Conservation (phyloP, 2,797 vertebrate genomes). For the Luscinia megarhynchos region DNA sequence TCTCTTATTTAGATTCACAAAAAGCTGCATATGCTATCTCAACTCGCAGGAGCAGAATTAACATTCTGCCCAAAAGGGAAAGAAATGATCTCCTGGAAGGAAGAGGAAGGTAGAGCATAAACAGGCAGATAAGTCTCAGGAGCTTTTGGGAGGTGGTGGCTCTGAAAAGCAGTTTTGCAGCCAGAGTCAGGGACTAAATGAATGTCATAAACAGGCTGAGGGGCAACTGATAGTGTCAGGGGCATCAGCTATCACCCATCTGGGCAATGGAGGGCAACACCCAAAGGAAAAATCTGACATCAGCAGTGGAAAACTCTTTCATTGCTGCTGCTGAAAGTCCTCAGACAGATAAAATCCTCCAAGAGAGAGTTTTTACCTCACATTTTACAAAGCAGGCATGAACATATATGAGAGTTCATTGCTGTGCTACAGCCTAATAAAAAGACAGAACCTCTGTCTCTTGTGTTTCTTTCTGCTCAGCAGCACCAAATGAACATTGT, state of each 20-base stretch:
- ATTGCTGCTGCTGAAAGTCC: not conserved
- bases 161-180: not conserved
- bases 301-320: not conserved
- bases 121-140: not conserved
- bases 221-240: not conserved
- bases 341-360: not conserved
- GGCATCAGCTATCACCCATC: accelerated
- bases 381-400: not conserved
- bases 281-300: not conserved
- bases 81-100: not conserved
- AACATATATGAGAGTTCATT: not conserved
- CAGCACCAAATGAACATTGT: not conserved
- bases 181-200: not conserved
- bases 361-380: not conserved
- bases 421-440: not conserved
- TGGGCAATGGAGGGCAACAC: not conserved
- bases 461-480: not conserved
- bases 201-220: not conserved
- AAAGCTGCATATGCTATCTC: not conserved
- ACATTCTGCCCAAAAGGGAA: not conserved
- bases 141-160: not conserved
- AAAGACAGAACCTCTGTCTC: not conserved
- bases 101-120: not conserved
- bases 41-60: not conserved
- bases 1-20: not conserved